Evolutionary conservation across 2,113 vertebrate genomes (phyloP).

Genomic region (Deroptyus accipitrinus): DNA sequence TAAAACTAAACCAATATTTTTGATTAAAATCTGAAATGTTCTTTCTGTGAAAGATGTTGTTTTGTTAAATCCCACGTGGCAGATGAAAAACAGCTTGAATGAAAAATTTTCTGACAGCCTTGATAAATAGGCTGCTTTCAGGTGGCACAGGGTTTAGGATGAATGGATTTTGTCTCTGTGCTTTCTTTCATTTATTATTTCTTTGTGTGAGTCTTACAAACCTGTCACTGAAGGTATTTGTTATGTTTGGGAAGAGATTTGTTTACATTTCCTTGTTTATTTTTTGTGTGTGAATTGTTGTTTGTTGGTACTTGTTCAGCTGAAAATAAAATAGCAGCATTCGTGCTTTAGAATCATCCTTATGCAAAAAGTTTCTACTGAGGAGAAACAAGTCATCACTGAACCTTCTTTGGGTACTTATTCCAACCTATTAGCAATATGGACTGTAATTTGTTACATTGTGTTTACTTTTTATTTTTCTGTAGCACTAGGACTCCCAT

Average conservation of each 20-base stretch:
- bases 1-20: background rate
- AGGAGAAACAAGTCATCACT: background rate
- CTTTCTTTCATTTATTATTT: conserved; percentile 2
- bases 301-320: background rate
- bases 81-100: background rate
- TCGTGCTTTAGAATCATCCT: background rate
- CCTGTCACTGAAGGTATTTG: background rate
- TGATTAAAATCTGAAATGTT: background rate
- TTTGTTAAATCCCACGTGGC: background rate
- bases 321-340: background rate
- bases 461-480: background rate
- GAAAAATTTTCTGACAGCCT: background rate
- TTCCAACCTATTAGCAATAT: background rate
- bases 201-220: background rate
- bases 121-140: conserved; percentile 17
- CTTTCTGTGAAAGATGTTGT: background rate
- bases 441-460: background rate
- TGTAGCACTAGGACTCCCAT: background rate
- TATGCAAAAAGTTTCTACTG: background rate
- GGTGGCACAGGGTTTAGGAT: background rate
- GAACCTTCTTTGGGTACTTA: background rate
- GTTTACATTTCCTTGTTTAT: background rate
- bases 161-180: background rate
- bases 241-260: background rate
- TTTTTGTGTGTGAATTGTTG: background rate